A percentile compares a stretch with the other conserved stretches of the same genome.
These are phyloP conservation scores for Oryzias dopingdopingensis DNA, from an alignment of 2,797 vertebrate genomes.

Conservation along the genomic window DNA sequence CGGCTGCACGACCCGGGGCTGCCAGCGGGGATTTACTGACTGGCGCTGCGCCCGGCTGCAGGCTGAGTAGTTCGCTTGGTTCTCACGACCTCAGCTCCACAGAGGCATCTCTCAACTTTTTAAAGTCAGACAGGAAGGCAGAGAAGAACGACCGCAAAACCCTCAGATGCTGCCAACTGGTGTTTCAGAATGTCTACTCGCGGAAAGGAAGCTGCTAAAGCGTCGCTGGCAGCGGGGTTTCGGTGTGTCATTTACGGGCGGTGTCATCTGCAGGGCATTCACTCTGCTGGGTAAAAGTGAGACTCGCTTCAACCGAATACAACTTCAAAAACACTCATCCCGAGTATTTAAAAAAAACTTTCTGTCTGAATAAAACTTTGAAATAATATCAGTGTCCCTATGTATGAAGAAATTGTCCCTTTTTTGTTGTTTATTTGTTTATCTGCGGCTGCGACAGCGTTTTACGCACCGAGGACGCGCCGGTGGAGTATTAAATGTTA, in stretches of 20 bases:
- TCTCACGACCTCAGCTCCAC: conserved; percentile 88
- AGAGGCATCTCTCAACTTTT: conserved; percentile 80
- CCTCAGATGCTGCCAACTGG: conserved; percentile 75
- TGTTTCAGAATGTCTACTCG: conserved; percentile 62
- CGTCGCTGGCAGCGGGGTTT: conserved; percentile 45
- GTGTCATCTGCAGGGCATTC: conserved; percentile 63
- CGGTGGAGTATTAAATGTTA: conserved; percentile 58
- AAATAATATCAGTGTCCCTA: too few relatives aligned
- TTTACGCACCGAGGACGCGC: conserved; percentile 26
- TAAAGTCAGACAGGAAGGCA: conserved; percentile 75
- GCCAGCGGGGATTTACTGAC: conserved; percentile 82
- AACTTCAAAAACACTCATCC: background rate
- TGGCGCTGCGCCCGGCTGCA: conserved; percentile 84
- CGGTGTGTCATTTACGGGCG: conserved; percentile 29
- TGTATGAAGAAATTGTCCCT: background rate
- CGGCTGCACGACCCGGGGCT: conserved; percentile 64
- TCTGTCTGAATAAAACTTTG: too few relatives aligned
- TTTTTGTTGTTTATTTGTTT: conserved; percentile 1
- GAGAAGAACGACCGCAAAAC: conserved; percentile 67
- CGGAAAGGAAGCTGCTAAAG: conserved; percentile 44
- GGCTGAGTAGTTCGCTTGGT: conserved; percentile 82
- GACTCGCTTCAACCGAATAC: conserved; percentile 24
- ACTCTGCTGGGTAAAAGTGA: conserved; percentile 33
- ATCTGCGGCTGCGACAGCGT: conserved; percentile 27
- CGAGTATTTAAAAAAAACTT: background rate